A percentile compares a stretch with the other conserved stretches of the same genome.
Evolutionary conservation across 2,113 vertebrate genomes (phyloP).

Genomic region (Pseudopodoces humilis): DNA sequence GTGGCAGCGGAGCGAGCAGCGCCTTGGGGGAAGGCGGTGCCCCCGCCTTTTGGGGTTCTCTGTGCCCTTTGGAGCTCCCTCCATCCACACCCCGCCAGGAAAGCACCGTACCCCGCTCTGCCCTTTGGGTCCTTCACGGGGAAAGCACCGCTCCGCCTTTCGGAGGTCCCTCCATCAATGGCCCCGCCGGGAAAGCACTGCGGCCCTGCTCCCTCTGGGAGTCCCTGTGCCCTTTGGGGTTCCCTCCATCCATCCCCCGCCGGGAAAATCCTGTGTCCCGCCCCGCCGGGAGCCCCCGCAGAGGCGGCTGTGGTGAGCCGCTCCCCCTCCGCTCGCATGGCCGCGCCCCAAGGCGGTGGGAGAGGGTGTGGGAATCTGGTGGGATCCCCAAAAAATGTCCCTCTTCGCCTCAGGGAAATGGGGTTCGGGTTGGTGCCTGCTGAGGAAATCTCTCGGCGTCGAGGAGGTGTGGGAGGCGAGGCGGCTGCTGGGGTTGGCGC

Average conservation of each 20-base stretch:
- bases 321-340: background rate
- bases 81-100: background rate
- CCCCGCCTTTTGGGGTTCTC: background rate
- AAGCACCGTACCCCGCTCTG: background rate
- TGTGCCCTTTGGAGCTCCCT: background rate
- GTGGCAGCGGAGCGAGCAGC: background rate
- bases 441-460: background rate
- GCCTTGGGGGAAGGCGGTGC: background rate
- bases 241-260: background rate
- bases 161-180: background rate
- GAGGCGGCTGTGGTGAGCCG: background rate
- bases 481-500: background rate
- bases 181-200: background rate
- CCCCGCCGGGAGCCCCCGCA: background rate
- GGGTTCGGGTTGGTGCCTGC: background rate
- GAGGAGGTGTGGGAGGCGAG: background rate
- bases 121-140: background rate
- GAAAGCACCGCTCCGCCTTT: background rate
- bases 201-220: background rate
- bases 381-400: background rate
- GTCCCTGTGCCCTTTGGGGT: background rate
- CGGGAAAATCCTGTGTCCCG: background rate
- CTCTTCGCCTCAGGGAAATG: background rate
- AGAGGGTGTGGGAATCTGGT: background rate
- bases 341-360: background rate